Evolutionary conservation across 2,888 invertebrate species (phyloP).

Genomic region (Furcula furcula): DNA sequence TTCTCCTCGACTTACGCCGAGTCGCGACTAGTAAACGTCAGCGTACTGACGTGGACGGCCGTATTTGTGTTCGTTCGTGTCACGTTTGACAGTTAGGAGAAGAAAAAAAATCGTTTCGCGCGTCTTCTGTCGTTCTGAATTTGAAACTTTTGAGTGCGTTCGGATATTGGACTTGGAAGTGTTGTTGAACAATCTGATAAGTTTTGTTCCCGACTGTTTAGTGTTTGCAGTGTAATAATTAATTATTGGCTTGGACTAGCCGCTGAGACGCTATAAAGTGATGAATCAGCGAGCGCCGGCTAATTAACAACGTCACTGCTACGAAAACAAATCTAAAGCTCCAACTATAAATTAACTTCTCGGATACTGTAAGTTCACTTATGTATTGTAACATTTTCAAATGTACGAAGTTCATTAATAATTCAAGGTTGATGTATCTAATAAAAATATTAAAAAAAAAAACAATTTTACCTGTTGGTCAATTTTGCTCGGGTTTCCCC

Average conservation of each 20-base stretch:
- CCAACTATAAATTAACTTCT: slow-evolving; percentile 43
- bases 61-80: slow-evolving; percentile 53
- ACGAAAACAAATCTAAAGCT: slow-evolving; percentile 72
- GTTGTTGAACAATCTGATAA: slow-evolving; percentile 36
- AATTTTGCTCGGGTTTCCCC: slow-evolving; percentile 10
- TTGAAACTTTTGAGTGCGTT: slow-evolving; percentile 64
- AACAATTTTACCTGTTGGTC: neutral
- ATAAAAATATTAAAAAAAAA: no score
- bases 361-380: slow-evolving; percentile 62
- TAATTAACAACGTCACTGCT: slow-evolving; percentile 74
- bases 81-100: slow-evolving; percentile 57
- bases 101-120: slow-evolving; percentile 73
- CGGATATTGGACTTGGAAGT: slow-evolving; percentile 49
- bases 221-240: slow-evolving; percentile 61
- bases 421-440: no score
- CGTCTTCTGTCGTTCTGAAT: slow-evolving; percentile 64
- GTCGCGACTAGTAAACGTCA: slow-evolving; percentile 78
- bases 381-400: slow-evolving; percentile 4
- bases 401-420: no score
- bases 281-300: slow-evolving; percentile 79
- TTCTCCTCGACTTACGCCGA: slow-evolving; percentile 78
- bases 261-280: slow-evolving; percentile 76
- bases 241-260: slow-evolving; percentile 64
- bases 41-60: slow-evolving; percentile 74
- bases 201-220: slow-evolving; percentile 39